Percentiles rank a stretch among this genome's conserved stretches.
Conservation (phyloP, 2,888 invertebrate genomes). For the Leucozona laternaria region DNA sequence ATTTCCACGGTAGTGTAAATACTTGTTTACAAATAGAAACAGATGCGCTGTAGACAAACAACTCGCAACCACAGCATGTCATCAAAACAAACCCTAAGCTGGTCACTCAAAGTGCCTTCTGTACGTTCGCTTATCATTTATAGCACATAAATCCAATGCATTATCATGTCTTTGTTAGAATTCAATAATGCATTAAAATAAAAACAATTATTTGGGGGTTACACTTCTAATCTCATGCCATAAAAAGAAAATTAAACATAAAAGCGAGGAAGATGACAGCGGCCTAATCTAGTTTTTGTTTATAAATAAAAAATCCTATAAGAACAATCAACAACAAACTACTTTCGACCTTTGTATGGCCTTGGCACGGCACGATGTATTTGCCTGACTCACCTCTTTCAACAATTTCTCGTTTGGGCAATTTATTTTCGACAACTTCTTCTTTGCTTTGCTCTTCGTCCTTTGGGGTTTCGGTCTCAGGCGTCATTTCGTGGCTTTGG, state of each 20-base stretch:
- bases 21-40: conserved; percentile 2
- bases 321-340: background rate
- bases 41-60: conserved; percentile 10
- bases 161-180: conserved; percentile 36
- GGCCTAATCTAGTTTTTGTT: background rate
- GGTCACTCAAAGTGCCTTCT: background rate
- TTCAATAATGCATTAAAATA: conserved; percentile 8
- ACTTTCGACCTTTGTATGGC: conserved; percentile 32
- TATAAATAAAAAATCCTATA: background rate
- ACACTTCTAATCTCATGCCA: background rate
- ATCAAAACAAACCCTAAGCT: background rate
- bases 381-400: conserved; percentile 78
- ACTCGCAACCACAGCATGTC: background rate
- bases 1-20: background rate
- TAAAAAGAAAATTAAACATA: background rate
- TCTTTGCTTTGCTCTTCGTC: conserved; percentile 80
- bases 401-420: conserved; percentile 81
- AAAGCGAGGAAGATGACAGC: background rate
- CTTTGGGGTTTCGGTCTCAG: conserved; percentile 86
- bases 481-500: conserved; percentile 84
- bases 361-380: conserved; percentile 4
- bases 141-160: conserved; percentile 15
- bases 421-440: conserved; percentile 78
- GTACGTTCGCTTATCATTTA: conserved; percentile 6
- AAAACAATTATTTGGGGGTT: background rate